Evolutionary conservation across 2,113 vertebrate genomes (phyloP), one percentile per base, ranked within the genome.

Genomic region (Mormyrus lacerda): DNA sequence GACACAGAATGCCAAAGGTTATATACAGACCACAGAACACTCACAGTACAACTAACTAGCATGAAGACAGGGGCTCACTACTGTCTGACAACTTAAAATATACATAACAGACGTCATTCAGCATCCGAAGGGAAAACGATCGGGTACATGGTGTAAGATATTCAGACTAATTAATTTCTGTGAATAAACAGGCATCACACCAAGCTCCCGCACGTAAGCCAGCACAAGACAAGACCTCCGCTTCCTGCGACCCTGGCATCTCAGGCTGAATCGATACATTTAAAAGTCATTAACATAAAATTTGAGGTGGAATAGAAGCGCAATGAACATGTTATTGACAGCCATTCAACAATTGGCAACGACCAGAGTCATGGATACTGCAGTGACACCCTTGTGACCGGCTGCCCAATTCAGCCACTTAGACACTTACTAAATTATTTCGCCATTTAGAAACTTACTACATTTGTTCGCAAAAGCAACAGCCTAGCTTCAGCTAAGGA

Each of bases 171-270:
- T 69, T 69, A 31, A 69, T 69, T 69, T 27, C 3, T 69, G n/a
- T 69, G 27, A 31, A 31, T 31, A 27, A 69, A 11, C 27, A 3
- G 27, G 61, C 61, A 65, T 65, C 61, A 65, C 9, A 0, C 10
- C 3, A 53, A 58, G 53, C 51, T 85, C 82, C 53, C 45, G 39
- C 58, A 39, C 83, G 8, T 11, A 55, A 85, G 89, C 69, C 69
- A 9, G 0, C 8, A 39, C 24, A 65, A 73, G 51, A 88, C 88
- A 88, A 4, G 65, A 44, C 87, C 51, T 91, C 91, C 87, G 89
- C 90, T 93, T 93, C 58, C 87, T 44, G 47, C 93, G 94, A 95
- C 94, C 93, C 95, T 94, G 90, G n/a, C 50, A 55, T 48, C 61
- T 10, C 13, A 79, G 35, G 21, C 21, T 8, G 24, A 55, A 31